Evolutionary conservation across 2,113 vertebrate species (phyloP).

Genomic region (Aldabrachelys gigantea): DNA sequence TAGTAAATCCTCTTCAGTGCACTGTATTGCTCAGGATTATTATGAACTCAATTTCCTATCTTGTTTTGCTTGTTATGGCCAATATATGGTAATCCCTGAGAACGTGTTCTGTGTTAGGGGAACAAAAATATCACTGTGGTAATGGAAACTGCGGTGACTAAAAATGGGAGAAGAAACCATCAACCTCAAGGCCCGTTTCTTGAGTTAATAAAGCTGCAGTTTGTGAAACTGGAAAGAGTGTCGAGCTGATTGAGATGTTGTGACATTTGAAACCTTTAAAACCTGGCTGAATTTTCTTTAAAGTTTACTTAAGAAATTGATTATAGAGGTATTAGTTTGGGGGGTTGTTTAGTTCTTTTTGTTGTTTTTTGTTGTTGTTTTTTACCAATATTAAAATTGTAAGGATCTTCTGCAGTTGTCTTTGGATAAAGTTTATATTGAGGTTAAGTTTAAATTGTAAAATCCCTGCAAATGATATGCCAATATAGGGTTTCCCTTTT

Average conservation of each 20-base stretch:
- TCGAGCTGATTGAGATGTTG: neutral
- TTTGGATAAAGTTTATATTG: neutral
- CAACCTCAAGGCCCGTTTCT: neutral
- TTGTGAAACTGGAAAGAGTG: neutral
- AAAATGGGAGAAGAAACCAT: neutral
- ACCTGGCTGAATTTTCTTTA: too few species aligned
- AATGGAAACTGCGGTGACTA: neutral
- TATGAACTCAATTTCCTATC: neutral
- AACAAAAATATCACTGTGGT: neutral
- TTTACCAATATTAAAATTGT: neutral
- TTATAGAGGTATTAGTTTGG: neutral
- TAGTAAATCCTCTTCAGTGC: neutral
- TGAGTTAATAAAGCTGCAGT: neutral
- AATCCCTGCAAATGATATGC: neutral
- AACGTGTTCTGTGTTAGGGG: neutral
- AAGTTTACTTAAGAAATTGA: neutral
- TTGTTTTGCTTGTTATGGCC: neutral
- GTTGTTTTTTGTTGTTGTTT: too few species aligned
- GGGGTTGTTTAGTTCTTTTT: neutral
- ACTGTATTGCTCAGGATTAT: neutral
- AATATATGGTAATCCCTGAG: neutral
- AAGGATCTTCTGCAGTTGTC: neutral
- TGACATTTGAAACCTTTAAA: neutral
- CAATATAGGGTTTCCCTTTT: neutral
- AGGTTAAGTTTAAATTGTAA: neutral